These are phyloP conservation scores for Ruditapes philippinarum DNA, from an alignment of 1,140 invertebrate genomes.

Conservation along the genomic window DNA sequence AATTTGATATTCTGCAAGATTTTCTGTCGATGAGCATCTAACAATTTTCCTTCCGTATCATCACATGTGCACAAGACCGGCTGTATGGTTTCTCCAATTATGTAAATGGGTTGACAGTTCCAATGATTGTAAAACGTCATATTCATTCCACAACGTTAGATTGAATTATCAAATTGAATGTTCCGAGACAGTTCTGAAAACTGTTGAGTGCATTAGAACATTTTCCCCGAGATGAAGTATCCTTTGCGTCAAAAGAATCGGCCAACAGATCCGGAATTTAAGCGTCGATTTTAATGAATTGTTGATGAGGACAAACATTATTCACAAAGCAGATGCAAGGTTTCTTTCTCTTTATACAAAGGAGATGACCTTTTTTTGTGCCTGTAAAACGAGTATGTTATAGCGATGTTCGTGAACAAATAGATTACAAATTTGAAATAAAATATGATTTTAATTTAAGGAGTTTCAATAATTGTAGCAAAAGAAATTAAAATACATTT, in stretches of 20 bases:
- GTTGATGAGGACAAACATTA: no score
- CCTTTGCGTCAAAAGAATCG: background rate
- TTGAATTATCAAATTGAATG: background rate
- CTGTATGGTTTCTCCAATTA: background rate
- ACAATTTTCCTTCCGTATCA: background rate
- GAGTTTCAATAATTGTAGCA: no score
- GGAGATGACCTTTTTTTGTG: no score
- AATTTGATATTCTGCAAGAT: background rate
- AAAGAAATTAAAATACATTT: no score
- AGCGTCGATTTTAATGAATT: no score
- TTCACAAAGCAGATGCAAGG: no score
- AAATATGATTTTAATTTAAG: no score
- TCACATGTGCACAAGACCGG: background rate
- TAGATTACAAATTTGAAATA: no score
- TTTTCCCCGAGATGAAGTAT: background rate
- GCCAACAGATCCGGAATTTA: no score
- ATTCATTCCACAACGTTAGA: background rate
- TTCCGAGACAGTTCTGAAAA: background rate
- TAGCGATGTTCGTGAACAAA: no score
- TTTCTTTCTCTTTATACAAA: no score
- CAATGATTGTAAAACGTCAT: background rate
- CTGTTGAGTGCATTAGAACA: background rate
- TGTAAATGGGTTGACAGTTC: conserved; percentile 21
- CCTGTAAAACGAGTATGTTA: no score
- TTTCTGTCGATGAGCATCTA: background rate